Base-by-base conservation (phyloP, 2,888 invertebrate species). In the Heteromurus nitidus region DNA sequence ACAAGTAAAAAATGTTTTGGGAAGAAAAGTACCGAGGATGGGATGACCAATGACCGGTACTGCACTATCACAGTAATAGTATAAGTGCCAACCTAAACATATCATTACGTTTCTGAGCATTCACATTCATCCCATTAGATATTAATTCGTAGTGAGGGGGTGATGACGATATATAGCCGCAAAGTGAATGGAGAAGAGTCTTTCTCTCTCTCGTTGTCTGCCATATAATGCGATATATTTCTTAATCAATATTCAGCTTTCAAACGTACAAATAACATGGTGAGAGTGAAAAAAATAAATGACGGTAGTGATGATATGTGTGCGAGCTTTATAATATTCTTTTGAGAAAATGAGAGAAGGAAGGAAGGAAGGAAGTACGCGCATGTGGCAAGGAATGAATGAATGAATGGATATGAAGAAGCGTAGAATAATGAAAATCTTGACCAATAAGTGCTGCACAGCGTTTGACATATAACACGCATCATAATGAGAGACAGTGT, bases 341-440 rank as follows among this genome's bases (percentile, higher is more conserved):
- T n/a, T n/a, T 74, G 82, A 82, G 82, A 77, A 58, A 75, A 64
- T 69, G 74, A 73, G 36, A 50, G 55, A 60, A 75, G 65, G 75
- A 67, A 75, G 76, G 70, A 69, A 50, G 80, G 74, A 81, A 82
- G 76, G 58, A 72, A 72, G 76, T 47, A 18, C 7, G 62, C 44
- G 20, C 18, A 28, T 22, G 65, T 44, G n/a, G 55, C 16, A 22
- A 47, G 55, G 65, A 79, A 73, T 67, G 80, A 73, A 72, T 74
- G 62, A 74, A 53, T 58, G 31, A 53, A 55, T 36, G 65, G 47
- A 36, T 18, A n/a, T n/a, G 26, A 67, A 67, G 22, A 69, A 70
- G 47, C 42, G 53, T 13, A 36, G 36, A 13, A 28, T 11, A 47
- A 47, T 47, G 47, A 47, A 47, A 47, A 47, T 11, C 47, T 47